Base-by-base conservation (phyloP, 2,888 invertebrate genomes). In the Plemyria rubiginata region DNA sequence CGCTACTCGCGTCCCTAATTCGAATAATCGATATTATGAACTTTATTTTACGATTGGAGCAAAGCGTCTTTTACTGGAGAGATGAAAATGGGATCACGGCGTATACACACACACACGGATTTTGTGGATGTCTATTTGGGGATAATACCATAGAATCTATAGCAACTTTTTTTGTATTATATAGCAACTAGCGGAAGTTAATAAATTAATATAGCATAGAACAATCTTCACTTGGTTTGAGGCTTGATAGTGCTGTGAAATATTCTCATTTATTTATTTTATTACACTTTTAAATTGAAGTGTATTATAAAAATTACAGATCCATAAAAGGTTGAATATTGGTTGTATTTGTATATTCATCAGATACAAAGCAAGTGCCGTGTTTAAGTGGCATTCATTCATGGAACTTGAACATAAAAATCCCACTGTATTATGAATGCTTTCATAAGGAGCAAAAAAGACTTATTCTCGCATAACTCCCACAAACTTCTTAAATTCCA, bases 391-490 rank as follows among this genome's bases (percentile, higher is more conserved):
- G n/a, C n/a, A 12, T 43, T 43, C 43, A 43, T 43, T 43, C 13
- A 43, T 15, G 15, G 43, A 15, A 43, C 43, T 16, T 45, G 11
- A 16, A 45, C 45, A 45, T 45, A 16, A 45, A 43, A 4, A 8
- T 43, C 11, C 11, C 16, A 11, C 45, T 3, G 15, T 43, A 45
- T 16, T 16, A 15, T 45, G 45, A 45, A 1, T 16, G 11, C 16
- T 45, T 8, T 45, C 45, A 45, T n/a, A n/a, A 8, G 15, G 15
- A 45, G 45, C 45, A 45, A 16, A 9, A 45, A 16, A 45, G 45
- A 45, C 9, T 9, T 45, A 5, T 16, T 45, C 45, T 45, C 45
- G 45, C 29, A 41, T 63, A 59, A 51, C 45, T 63, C 51, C 40
- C 38, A 40, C 55, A 41, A 28, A 15, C 13, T 11, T 16, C 29